Evolutionary conservation across 1,140 invertebrate species (phyloP).

Genomic region (Drosophila sp.): DNA sequence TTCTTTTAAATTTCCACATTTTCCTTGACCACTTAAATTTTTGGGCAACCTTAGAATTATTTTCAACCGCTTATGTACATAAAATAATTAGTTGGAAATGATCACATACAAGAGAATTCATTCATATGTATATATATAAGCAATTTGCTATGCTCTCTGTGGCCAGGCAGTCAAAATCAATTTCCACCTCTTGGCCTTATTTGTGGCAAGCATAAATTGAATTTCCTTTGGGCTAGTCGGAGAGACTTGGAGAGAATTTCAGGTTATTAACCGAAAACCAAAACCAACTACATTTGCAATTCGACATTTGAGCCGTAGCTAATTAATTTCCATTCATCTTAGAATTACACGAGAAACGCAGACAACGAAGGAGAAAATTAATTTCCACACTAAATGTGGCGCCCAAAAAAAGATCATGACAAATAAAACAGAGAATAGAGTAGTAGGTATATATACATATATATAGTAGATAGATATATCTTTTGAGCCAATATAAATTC

Average conservation of each 20-base stretch:
- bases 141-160: slow-evolving; percentile 5
- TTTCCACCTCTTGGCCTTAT: slow-evolving; percentile 9
- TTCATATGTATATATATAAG: too few relatives aligned
- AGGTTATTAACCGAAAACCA: slow-evolving; percentile 28
- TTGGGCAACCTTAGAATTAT: background rate
- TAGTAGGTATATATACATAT: slow-evolving; percentile 13
- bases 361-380: slow-evolving; percentile 35
- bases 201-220: slow-evolving; percentile 33
- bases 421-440: background rate
- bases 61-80: background rate
- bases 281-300: slow-evolving; percentile 24
- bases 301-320: slow-evolving; percentile 51
- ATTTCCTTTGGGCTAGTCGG: slow-evolving; percentile 29
- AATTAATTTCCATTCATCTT: slow-evolving; percentile 73
- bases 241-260: slow-evolving; percentile 8
- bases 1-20: too few relatives aligned
- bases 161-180: background rate
- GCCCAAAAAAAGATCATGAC: background rate
- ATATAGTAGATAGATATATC: slow-evolving; percentile 37
- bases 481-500: slow-evolving; percentile 65
- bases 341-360: slow-evolving; percentile 40
- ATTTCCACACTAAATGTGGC: slow-evolving; percentile 25
- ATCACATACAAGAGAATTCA: background rate
- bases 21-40: too few relatives aligned
- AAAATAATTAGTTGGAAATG: background rate